A percentile compares a stretch with the other conserved stretches of the same genome.
Conservation (phyloP, 2,888 invertebrate genomes). For the Eupeodes luniger region DNA sequence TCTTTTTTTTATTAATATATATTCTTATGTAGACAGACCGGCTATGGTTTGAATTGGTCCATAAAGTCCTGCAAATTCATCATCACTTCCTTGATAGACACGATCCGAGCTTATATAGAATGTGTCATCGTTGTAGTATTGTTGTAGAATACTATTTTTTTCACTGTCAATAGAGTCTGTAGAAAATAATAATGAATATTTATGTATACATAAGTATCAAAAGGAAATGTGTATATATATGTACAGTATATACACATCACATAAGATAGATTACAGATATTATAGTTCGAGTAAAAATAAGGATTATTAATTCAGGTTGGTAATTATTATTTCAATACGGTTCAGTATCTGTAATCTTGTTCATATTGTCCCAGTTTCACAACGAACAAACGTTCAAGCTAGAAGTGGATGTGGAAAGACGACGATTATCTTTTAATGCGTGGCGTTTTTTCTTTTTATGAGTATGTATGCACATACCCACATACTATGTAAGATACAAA, state of each 20-base stretch:
- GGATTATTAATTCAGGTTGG: constrained; percentile 63
- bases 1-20: background rate
- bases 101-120: constrained; percentile 83
- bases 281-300: constrained; percentile 23
- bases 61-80: constrained; percentile 83
- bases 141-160: constrained; percentile 82
- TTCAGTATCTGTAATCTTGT: constrained; percentile 54
- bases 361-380: constrained; percentile 62
- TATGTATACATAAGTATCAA: background rate
- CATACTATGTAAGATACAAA: background rate
- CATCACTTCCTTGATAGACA: constrained; percentile 83
- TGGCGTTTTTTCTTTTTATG: constrained; percentile 18
- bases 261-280: background rate
- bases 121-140: constrained; percentile 83
- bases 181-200: constrained; percentile 44
- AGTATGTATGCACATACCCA: too few relatives aligned
- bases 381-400: constrained; percentile 21
- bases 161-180: constrained; percentile 82
- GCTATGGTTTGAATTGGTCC: constrained; percentile 83
- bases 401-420: constrained; percentile 8
- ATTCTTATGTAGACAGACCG: constrained; percentile 79
- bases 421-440: constrained; percentile 47
- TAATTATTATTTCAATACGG: constrained; percentile 66
- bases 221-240: background rate
- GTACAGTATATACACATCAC: background rate